These are phyloP conservation scores for Pyrochroa serraticornis DNA, from an alignment of 2,888 invertebrate species.

Conservation along the genomic window DNA sequence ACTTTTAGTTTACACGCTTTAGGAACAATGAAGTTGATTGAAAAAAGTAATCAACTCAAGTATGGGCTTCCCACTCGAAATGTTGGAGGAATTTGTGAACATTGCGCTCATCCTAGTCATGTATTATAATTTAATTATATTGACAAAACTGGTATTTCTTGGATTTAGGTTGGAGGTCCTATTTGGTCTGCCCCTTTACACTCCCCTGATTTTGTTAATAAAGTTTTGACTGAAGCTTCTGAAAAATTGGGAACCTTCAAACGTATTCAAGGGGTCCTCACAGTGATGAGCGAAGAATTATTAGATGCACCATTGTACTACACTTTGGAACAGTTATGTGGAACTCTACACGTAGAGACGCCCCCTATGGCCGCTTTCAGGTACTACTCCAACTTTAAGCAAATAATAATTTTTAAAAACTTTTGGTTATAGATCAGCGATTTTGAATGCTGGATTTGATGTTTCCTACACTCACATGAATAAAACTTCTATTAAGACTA, in stretches of 20 bases:
- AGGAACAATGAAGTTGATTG: constrained; percentile 67
- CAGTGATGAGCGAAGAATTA: constrained; percentile 83
- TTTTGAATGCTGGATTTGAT: constrained; percentile 86
- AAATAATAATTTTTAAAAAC: constrained; percentile 11
- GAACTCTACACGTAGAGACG: constrained; percentile 72
- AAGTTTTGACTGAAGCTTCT: constrained; percentile 63
- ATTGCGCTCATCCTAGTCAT: constrained; percentile 78
- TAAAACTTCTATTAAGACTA: constrained; percentile 88
- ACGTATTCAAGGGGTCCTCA: constrained; percentile 80
- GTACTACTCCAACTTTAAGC: constrained; percentile 53
- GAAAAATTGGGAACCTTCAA: constrained; percentile 70
- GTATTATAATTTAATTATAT: constrained; percentile 55
- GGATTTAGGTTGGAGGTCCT: constrained; percentile 83
- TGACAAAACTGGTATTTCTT: too few species aligned
- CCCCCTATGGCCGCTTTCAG: constrained; percentile 74
- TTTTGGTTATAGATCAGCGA: constrained; percentile 74
- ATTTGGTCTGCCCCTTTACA: constrained; percentile 92
- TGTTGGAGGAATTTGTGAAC: constrained; percentile 70
- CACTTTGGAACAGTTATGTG: constrained; percentile 77
- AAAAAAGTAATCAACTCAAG: constrained; percentile 66
- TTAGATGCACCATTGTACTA: constrained; percentile 87
- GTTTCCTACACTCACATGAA: constrained; percentile 93
- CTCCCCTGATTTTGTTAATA: constrained; percentile 74
- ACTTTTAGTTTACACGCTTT: constrained; percentile 78
- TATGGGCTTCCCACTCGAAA: constrained; percentile 72